Percentiles rank a stretch among this genome's conserved stretches.
Conservation (phyloP, 64 coral and sea anemone species). For the Dendronephthya gigantea region DNA sequence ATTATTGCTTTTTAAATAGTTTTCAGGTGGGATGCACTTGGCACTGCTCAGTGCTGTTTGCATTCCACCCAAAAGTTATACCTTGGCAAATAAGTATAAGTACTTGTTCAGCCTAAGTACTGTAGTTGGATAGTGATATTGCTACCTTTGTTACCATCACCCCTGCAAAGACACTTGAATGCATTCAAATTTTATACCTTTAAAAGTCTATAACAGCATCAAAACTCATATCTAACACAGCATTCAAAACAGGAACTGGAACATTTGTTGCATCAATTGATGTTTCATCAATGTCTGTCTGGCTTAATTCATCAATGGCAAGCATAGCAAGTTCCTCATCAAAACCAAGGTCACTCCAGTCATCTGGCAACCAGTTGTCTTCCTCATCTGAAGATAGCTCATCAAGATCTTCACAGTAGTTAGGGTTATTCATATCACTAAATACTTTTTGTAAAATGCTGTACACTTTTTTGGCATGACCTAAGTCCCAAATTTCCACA, state of each 20-base stretch:
- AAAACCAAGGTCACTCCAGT: constrained; percentile 7
- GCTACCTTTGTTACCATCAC: too few relatives aligned
- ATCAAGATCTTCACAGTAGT: neutral
- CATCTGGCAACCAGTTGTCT: neutral
- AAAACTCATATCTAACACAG: neutral
- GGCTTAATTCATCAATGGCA: neutral
- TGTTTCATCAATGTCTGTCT: neutral
- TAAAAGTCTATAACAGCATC: neutral
- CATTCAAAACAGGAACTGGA: neutral
- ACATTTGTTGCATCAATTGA: neutral
- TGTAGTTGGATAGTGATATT: too few relatives aligned
- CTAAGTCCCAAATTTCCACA: constrained; percentile 53
- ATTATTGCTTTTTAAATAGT: too few relatives aligned
- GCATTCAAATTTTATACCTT: neutral
- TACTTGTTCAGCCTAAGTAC: too few relatives aligned
- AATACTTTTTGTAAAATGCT: constrained; percentile 21
- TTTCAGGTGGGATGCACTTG: too few relatives aligned
- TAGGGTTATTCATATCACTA: constrained; percentile 21
- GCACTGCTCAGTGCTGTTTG: too few relatives aligned
- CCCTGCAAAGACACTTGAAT: neutral
- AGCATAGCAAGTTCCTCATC: neutral
- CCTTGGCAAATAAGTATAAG: too few relatives aligned
- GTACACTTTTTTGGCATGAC: constrained; percentile 33
- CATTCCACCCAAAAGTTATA: too few relatives aligned
- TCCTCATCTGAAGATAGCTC: neutral